Base-by-base conservation (phyloP, 2,797 vertebrate genomes). In the Nothura maculosa region DNA sequence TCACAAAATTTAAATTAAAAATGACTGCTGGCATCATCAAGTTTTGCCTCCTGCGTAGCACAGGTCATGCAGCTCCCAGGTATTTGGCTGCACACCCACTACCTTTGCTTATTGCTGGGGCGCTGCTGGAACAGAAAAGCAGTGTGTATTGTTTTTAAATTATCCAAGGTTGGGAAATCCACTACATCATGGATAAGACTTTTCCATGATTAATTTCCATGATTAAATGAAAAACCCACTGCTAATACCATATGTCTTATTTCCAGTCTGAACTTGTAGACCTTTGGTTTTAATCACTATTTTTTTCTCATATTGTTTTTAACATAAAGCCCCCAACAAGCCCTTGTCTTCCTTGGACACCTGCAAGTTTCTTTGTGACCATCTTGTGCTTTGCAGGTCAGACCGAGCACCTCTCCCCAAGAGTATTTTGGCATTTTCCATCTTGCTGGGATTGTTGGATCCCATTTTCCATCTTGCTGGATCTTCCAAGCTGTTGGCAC, bases 1-100 rank as follows among this genome's bases (percentile, higher is more conserved):
- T 72, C 87, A 72, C 48, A 42, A 89, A 89, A 48, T 85, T 85
- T 89, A 80, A 85, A 88, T 88, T 88, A 86, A 70, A 61, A 57
- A 13, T 93, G 52, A 36, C 52, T 94, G 68, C 90, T 94, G 76
- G 40, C 55, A 76, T 95, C 84, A 94, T 82, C 76, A 78, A 55
- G 28, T 90, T 90, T 68, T 74, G 61, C 79, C 62, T 89, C 50
- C 79, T 83, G 38, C 54, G 21, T 61, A 54, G 67, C 76, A 64
- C 45, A 75, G 76, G 82, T 89, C 85, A 58, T 58, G 64, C 57
- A 79, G 48, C 40, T 92, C 57, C 75, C 43, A 74, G 67, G 61
- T 82, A 0, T 63, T 81, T 79, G 84, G 24, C 72, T 85, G 88
- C 2, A 0, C 52, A 73, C 74, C 22, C 62, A 20, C 36, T 80